phyloP scores from a whole-genome alignment of 2,797 vertebrate species.

The Rallus crepitans region DNA sequence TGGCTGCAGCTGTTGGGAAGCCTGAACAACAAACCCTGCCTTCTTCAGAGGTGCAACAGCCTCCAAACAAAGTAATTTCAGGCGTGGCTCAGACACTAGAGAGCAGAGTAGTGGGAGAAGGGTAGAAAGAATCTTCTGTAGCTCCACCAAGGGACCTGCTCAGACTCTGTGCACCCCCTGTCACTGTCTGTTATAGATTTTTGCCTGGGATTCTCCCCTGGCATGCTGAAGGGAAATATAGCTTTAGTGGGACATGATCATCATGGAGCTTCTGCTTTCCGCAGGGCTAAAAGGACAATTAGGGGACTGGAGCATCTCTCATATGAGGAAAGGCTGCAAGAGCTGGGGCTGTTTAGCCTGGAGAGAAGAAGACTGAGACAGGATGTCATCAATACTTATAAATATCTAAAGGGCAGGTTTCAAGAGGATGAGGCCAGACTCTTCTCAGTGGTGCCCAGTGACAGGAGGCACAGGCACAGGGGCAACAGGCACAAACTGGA shows the following conservation, averaged over 20 bases:
- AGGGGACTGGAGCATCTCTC: too few relatives aligned
- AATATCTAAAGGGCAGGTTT: too few relatives aligned
- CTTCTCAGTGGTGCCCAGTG: too few relatives aligned
- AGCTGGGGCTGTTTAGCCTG: too few relatives aligned
- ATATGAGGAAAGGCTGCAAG: too few relatives aligned
- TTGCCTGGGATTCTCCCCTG: background rate
- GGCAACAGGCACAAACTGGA: too few relatives aligned
- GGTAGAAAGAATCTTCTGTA: background rate
- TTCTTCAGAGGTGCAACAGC: background rate
- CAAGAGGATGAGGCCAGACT: too few relatives aligned
- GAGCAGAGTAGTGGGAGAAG: background rate
- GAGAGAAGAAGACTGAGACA: too few relatives aligned
- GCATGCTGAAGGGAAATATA: background rate
- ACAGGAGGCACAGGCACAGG: too few relatives aligned
- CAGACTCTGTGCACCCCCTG: background rate
- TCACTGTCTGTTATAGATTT: background rate
- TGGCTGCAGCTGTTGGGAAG: background rate
- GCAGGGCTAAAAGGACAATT: too few relatives aligned
- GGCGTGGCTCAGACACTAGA: background rate
- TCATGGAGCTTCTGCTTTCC: background rate
- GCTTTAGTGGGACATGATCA: background rate
- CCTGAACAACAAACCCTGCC: background rate
- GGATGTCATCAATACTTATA: too few relatives aligned
- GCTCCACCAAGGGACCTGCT: background rate
- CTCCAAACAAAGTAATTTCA: background rate